phyloP scores from a whole-genome alignment of 1,140 invertebrate species.

The Zaprionus davidi region DNA sequence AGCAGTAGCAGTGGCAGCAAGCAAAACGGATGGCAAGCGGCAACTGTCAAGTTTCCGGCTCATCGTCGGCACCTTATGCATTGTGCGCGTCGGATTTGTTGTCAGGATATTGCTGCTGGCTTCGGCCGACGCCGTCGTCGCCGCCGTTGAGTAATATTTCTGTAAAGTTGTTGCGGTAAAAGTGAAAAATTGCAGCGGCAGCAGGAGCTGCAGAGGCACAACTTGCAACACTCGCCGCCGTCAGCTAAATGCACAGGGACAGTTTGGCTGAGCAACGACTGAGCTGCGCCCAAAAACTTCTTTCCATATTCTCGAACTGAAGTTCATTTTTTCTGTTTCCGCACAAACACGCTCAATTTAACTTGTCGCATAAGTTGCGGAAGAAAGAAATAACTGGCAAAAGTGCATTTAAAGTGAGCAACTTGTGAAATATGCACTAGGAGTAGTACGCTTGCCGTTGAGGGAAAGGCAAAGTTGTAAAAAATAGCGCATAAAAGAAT shows the following conservation, averaged over 20 bases:
- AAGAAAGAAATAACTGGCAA: constrained; percentile 48
- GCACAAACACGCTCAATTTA: constrained; percentile 66
- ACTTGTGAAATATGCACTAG: constrained; percentile 15
- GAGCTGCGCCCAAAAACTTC: constrained; percentile 23
- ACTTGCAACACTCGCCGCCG: background rate
- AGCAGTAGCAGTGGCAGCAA: background rate
- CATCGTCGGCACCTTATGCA: constrained; percentile 74
- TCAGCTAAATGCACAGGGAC: constrained; percentile 19
- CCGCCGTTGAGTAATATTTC: constrained; percentile 68
- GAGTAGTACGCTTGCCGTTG: background rate
- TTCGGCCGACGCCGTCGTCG: background rate
- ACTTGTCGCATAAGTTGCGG: constrained; percentile 60
- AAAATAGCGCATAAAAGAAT: background rate
- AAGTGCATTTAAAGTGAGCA: constrained; percentile 41
- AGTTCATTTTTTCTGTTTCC: constrained; percentile 35
- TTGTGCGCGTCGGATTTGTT: constrained; percentile 70
- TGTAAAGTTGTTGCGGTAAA: constrained; percentile 79
- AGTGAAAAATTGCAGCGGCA: constrained; percentile 75
- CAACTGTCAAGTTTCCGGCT: constrained; percentile 73
- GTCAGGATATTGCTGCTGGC: constrained; percentile 75
- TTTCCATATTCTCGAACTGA: constrained; percentile 40
- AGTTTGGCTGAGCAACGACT: constrained; percentile 56
- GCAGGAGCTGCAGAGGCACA: constrained; percentile 3
- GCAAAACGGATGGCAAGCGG: constrained; percentile 50
- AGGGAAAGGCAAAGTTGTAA: too few species aligned